phyloP scores from a whole-genome alignment of 2,888 invertebrate genomes.

The Acanthacorydalis orientalis region DNA sequence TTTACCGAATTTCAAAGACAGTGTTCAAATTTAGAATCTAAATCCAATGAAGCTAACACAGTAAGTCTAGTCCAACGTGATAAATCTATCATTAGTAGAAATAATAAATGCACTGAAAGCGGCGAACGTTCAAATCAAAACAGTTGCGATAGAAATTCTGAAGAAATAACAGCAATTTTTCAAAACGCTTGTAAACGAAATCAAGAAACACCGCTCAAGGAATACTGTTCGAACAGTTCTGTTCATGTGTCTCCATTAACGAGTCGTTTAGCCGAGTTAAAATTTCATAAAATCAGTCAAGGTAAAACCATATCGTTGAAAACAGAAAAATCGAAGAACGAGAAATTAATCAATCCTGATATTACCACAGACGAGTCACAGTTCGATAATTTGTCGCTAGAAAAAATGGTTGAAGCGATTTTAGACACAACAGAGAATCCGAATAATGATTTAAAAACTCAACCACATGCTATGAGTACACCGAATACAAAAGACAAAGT shows the following conservation, averaged over 20 bases:
- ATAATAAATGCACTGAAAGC: not conserved
- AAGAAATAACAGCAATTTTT: too few relatives aligned
- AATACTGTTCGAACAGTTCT: not conserved
- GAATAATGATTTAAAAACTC: not conserved
- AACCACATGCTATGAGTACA: not conserved
- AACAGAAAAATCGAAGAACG: constrained; percentile 22
- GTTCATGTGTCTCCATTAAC: constrained; percentile 40
- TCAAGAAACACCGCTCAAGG: constrained; percentile 8
- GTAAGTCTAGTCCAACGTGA: not conserved
- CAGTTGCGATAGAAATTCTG: not conserved
- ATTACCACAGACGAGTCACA: constrained; percentile 28
- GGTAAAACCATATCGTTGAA: constrained; percentile 4
- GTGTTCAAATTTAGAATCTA: too few relatives aligned
- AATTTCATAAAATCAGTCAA: constrained; percentile 33
- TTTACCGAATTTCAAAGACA: constrained; percentile 12
- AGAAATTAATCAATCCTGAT: constrained; percentile 11
- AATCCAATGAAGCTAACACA: too few relatives aligned
- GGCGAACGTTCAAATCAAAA: not conserved
- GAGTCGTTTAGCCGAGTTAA: constrained; percentile 36
- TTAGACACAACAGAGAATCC: constrained; percentile 36
- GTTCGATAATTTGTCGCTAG: constrained; percentile 36
- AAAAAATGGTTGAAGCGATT: constrained; percentile 43
- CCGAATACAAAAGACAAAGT: constrained; percentile 13
- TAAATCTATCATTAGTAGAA: not conserved
- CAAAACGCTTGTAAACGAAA: not conserved